phyloP scores from a whole-genome alignment of 2,888 invertebrate genomes.

The Epinotia bilunana region DNA sequence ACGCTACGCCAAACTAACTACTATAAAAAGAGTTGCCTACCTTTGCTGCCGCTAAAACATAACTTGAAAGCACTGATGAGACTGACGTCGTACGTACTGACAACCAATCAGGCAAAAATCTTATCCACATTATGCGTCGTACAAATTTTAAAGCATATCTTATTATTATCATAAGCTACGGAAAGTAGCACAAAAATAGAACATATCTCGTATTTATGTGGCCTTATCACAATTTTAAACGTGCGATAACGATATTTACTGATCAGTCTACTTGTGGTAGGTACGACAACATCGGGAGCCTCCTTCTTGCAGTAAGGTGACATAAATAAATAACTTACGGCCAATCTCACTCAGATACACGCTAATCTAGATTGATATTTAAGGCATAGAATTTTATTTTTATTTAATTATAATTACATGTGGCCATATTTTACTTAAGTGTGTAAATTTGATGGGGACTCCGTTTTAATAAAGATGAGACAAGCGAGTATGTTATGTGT shows the following conservation, averaged over 20 bases:
- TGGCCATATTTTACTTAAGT: no score
- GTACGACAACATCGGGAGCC: slow-evolving; percentile 7
- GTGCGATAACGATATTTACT: slow-evolving; percentile 33
- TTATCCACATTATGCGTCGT: not conserved
- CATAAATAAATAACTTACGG: not conserved
- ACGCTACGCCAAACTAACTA: not conserved
- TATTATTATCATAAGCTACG: slow-evolving; percentile 5
- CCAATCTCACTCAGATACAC: not conserved
- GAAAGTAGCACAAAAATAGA: slow-evolving; percentile 31
- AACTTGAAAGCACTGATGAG: not conserved
- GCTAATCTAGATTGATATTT: not conserved
- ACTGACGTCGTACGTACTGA: no score
- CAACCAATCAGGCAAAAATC: no score
- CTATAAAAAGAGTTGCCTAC: not conserved
- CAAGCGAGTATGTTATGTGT: no score
- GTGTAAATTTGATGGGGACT: no score
- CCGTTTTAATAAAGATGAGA: no score
- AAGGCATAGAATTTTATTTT: no score
- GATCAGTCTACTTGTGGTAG: slow-evolving; percentile 29
- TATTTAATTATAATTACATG: no score
- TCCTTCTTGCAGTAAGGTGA: not conserved
- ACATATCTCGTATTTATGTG: slow-evolving; percentile 30
- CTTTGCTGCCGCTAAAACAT: not conserved
- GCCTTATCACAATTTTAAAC: slow-evolving; percentile 32
- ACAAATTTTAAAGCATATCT: not conserved